Base-by-base conservation (phyloP, 1,140 invertebrate genomes). In the Papilio machaon region DNA sequence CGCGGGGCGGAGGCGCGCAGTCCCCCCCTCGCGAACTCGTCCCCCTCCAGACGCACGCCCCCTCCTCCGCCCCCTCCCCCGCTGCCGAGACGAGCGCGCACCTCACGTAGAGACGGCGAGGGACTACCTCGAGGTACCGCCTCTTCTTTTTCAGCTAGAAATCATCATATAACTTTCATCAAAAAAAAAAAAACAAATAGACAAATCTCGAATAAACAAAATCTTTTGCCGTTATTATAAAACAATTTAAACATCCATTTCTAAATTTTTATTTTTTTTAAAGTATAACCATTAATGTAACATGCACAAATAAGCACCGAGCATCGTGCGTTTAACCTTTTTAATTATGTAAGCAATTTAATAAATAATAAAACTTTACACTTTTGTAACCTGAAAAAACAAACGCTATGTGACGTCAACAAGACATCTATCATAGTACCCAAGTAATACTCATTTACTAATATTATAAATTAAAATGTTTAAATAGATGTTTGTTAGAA, bases 31-130 rank as follows among this genome's bases (percentile, higher is more conserved):
- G 54, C 54, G 96, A 92, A 96, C 96, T 89, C 97, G 82, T 88
- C 93, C 52, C 89, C 94, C 84, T 90, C 93, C 9, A 89, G 83
- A 43, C 90, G 80, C 83, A 88, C 86, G 80, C 82, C 83, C 73
- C 89, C 91, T 83, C 90, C 83, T 67, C 89, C 91, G 82, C 90
- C 47, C 47, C 47, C 87, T 79, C 82, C 83, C 64, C 89, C 91
- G 82, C 90, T 85, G 75, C 87, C 91, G 23, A 88, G 86, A 35
- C 90, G 85, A 73, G 88, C 46, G 43, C 91, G 87, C 84, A 89
- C 87, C 70, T 90, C 91, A 0, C 92, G 95, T 43, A 96, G 90
- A n/a, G 95, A 95, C n/a, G 96, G 96, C 60, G 96, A 96, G 11
- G 94, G 91, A 35, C 92, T 93, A 74, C 91, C 91, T 23, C 91